phyloP scores from a whole-genome alignment of 2,888 invertebrate genomes.

The Lepidocyrtinus sp. region DNA sequence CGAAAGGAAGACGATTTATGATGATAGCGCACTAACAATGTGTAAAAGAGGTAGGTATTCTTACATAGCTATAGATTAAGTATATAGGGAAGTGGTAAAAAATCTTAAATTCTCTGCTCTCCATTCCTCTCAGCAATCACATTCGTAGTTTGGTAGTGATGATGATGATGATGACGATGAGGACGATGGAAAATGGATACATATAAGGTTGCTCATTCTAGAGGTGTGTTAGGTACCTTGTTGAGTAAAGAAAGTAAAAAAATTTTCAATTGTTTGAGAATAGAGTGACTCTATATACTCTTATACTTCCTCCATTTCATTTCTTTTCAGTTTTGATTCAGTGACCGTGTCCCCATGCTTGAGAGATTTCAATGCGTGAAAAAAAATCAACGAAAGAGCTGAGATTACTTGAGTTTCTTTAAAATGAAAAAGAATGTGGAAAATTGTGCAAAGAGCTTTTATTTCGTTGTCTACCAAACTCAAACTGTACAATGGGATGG shows the following conservation, averaged over 20 bases:
- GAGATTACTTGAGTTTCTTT: constrained; percentile 42
- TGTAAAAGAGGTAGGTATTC: not conserved
- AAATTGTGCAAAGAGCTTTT: constrained; percentile 17
- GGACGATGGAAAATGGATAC: not conserved
- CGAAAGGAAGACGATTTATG: constrained; percentile 52
- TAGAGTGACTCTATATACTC: not conserved
- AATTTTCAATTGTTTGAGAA: not conserved
- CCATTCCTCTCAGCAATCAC: constrained; percentile 45
- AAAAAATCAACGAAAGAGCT: constrained; percentile 18
- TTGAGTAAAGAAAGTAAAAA: too few relatives aligned
- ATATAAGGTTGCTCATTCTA: too few relatives aligned
- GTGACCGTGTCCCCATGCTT: constrained; percentile 48
- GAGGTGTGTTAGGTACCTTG: too few relatives aligned
- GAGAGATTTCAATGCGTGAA: constrained; percentile 25
- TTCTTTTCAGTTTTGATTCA: constrained; percentile 42
- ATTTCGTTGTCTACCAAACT: not conserved
- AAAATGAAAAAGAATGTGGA: constrained; percentile 20
- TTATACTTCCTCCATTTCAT: constrained; percentile 39
- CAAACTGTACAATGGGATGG: not conserved
- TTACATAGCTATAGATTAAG: constrained; percentile 14
- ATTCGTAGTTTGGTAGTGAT: too few relatives aligned
- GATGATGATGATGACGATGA: constrained; percentile 1
- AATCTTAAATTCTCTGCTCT: constrained; percentile 15
- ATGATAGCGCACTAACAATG: constrained; percentile 46
- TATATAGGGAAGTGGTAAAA: constrained; percentile 35